Evolutionary conservation across 2,888 invertebrate genomes (phyloP).

Genomic region (Epistrophella euchroma): DNA sequence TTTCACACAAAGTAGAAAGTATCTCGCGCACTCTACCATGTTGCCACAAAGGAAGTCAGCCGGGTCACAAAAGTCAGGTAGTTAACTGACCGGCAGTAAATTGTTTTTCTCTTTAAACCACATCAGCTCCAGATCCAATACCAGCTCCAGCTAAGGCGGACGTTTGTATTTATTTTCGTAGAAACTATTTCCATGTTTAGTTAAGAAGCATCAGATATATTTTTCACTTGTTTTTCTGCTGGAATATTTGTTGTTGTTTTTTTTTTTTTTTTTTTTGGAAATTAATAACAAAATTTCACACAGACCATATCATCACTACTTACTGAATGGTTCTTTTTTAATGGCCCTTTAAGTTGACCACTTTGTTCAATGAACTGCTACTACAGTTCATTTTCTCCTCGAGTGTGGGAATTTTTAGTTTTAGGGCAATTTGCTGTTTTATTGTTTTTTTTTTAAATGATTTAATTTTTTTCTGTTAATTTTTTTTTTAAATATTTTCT

Average conservation of each 20-base stretch:
- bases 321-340: conserved; percentile 30
- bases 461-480: conserved; percentile 60
- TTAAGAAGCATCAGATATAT: conserved; percentile 37
- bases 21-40: conserved; percentile 44
- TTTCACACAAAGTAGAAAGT: conserved; percentile 69
- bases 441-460: conserved; percentile 42
- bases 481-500: conserved; percentile 72
- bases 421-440: conserved; percentile 32
- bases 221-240: conserved; percentile 55
- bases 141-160: conserved; percentile 10
- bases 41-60: conserved; percentile 68
- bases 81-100: conserved; percentile 68
- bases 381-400: conserved; percentile 63
- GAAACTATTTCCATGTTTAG: conserved; percentile 64
- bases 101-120: conserved; percentile 67
- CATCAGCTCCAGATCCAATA: conserved; percentile 44
- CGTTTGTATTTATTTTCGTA: conserved; percentile 73
- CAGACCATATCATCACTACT: conserved; percentile 60
- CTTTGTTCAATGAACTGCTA: conserved; percentile 73
- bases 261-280: conserved; percentile 50
- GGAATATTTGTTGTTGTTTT: too few species aligned
- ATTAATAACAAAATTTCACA: conserved; percentile 75
- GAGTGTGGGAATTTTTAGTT: conserved; percentile 69
- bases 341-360: conserved; percentile 72
- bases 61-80: conserved; percentile 75